Evolutionary conservation across 2,113 vertebrate genomes (phyloP).

Genomic region (Crotophaga sulcirostris): DNA sequence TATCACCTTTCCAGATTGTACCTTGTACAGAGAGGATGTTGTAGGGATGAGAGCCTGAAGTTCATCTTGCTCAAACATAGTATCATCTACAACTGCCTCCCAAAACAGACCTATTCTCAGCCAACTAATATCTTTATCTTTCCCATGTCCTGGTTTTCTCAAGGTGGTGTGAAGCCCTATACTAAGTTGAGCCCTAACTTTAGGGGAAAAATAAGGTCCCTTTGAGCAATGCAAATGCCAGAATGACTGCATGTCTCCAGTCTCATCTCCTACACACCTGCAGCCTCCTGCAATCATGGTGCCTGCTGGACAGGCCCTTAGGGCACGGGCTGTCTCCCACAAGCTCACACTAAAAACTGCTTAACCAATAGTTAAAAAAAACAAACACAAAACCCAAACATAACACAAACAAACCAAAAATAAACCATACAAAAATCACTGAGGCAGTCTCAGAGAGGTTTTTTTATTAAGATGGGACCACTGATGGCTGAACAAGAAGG

Average conservation of each 20-base stretch:
- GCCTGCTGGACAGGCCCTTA: neutral
- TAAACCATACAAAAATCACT: neutral
- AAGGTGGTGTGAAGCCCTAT: neutral
- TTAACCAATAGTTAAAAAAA: neutral
- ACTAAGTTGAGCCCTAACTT: neutral
- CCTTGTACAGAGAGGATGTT: neutral
- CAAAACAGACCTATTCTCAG: neutral
- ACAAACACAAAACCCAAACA: too few species aligned
- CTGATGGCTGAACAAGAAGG: neutral
- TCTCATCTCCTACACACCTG: neutral
- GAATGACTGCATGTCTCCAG: neutral
- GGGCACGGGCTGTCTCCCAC: neutral
- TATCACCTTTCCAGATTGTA: neutral
- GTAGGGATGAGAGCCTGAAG: neutral
- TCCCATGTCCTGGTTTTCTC: neutral
- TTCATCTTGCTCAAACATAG: neutral
- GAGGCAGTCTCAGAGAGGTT: neutral
- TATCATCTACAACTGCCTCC: neutral
- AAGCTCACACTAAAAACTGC: neutral
- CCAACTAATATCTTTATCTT: neutral
- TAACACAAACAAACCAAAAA: too few species aligned
- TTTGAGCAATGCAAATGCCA: neutral
- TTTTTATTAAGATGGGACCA: neutral
- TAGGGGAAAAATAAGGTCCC: neutral
- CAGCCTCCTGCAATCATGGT: neutral